Evolutionary conservation across 2,797 vertebrate genomes (phyloP), one percentile per base, ranked within the genome.

Genomic region (Presbytis comata): DNA sequence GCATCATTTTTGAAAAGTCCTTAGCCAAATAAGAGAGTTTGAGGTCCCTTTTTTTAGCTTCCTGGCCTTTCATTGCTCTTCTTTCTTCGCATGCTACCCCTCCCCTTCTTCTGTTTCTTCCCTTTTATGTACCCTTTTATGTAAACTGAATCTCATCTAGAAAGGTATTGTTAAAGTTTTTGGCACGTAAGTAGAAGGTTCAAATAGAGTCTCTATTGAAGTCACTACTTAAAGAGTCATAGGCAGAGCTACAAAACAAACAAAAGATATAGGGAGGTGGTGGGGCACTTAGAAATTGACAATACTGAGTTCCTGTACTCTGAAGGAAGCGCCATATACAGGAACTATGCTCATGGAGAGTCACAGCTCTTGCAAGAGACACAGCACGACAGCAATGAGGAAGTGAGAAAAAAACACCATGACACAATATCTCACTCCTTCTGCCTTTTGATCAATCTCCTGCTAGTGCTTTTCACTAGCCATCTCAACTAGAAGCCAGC

Each of bases 321-420:
- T 26, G 17, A 86, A 70, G 39, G 74, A 72, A 36, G 24, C 67
- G 2, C 1, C 13, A 57, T 78, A 14, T 16, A 28, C 8, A 72
- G 82, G 12, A 78, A 8, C 14, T 13, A 19, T 22, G 59, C 5
- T 70, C 44, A 57, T 2, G 8, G 12, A 74, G 33, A 83, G 28
- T 74, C 36, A 26, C 1, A n/a, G n/a, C 12, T 74, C n/a, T 26
- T 50, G 59, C 6, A 64, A 88, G n/a, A 61, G 30, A 8, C 46
- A 19, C 1, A 33, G 28, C 17, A 39, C 0, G 2, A 30, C 33
- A 22, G 13, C 55, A 57, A 9, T 2, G 19, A 57, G 26, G 2
- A 1, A 22, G 10, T 2, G 33, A 61, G 59, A 33, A 46, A 28
- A 28, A 94, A 48, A 55, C 67, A 61, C 22, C 17, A 0, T 0